These are phyloP conservation scores for Cyprinodon brontotheroides DNA, from an alignment of 2,113 vertebrate species.

Conservation along the genomic window DNA sequence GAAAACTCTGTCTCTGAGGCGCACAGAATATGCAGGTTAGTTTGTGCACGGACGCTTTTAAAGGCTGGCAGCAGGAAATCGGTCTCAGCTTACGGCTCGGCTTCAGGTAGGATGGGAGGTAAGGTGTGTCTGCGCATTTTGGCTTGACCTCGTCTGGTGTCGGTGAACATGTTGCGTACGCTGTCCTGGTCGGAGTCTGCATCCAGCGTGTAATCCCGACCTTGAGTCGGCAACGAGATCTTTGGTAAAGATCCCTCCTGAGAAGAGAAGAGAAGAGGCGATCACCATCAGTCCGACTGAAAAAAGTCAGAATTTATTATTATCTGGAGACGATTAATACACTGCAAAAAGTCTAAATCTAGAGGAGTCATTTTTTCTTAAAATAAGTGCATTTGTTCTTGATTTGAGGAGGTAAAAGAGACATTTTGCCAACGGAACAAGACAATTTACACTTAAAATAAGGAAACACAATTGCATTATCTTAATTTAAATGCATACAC, in stretches of 20 bases:
- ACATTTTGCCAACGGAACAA: too few species aligned
- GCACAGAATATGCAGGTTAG: not conserved
- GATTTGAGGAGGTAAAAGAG: too few species aligned
- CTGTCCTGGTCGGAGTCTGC: conserved; percentile 85
- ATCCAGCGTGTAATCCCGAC: conserved; percentile 75
- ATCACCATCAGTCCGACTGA: not conserved
- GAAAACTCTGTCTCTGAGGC: conserved; percentile 78
- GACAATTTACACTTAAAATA: too few species aligned
- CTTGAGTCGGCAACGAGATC: conserved; percentile 68
- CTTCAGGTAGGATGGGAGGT: conserved; percentile 80
- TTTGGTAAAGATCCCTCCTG: conserved; percentile 83
- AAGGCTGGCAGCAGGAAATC: not conserved
- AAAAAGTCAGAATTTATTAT: too few species aligned
- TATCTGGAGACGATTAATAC: too few species aligned
- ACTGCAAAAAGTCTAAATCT: too few species aligned
- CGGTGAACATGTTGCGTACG: conserved; percentile 68
- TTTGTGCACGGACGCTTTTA: not conserved
- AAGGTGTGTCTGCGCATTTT: conserved; percentile 74
- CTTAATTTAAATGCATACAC: too few species aligned
- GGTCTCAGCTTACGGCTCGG: conserved; percentile 79
- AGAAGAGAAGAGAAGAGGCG: not conserved
- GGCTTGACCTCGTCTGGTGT: conserved; percentile 62
- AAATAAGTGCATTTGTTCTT: too few species aligned
- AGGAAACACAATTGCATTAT: too few species aligned
- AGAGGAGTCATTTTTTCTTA: too few species aligned